Evolutionary conservation across 2,888 invertebrate species (phyloP).

Genomic region (Heliconius ismenius): DNA sequence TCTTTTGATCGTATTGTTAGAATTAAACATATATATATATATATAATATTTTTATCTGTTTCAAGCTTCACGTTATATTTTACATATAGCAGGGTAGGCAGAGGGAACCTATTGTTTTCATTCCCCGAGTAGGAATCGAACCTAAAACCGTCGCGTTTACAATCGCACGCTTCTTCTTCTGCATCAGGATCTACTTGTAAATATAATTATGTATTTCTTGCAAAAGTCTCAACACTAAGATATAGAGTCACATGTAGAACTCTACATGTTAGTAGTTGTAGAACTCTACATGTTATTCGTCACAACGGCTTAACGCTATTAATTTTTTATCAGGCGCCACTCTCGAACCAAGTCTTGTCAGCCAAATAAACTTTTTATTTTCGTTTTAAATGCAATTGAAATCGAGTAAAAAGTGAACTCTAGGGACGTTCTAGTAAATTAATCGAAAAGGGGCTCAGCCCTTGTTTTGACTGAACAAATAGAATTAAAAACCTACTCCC

Average conservation of each 20-base stretch:
- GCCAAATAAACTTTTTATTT: conserved; percentile 47
- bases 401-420: conserved; percentile 59
- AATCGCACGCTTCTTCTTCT: too few species aligned
- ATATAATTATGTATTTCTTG: background rate
- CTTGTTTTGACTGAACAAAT: conserved; percentile 75
- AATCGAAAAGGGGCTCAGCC: conserved; percentile 70
- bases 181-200: background rate
- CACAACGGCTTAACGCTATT: conserved; percentile 10
- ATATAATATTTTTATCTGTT: background rate
- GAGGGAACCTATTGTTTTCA: background rate
- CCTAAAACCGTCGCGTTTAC: too few species aligned
- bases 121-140: background rate
- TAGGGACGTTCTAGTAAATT: conserved; percentile 60
- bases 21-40: background rate
- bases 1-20: background rate
- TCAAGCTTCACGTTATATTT: background rate
- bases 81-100: too few species aligned
- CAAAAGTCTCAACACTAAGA: background rate
- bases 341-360: conserved; percentile 25
- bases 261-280: background rate
- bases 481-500: conserved; percentile 70
- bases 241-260: background rate
- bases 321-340: conserved; percentile 34
- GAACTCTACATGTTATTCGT: background rate
- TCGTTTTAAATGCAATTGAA: conserved; percentile 57